Evolutionary conservation across 2,113 vertebrate species (phyloP).

Genomic region (Gymnobelideus leadbeateri): DNA sequence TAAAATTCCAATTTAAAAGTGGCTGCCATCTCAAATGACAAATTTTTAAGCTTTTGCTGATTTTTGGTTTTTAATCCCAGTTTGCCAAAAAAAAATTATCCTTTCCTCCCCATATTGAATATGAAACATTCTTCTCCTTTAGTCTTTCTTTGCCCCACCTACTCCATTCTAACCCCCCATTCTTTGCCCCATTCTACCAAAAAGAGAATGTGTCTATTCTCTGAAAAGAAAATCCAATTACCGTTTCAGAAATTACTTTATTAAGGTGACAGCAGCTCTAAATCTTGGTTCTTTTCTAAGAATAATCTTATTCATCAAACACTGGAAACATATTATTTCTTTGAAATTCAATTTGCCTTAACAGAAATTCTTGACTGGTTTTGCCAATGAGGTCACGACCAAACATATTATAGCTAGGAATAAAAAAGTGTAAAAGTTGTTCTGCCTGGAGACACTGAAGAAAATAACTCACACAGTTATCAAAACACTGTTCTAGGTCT

Average conservation of each 20-base stretch:
- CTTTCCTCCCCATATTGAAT: background rate
- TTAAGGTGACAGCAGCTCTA: slow-evolving; percentile 20
- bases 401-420: slow-evolving; percentile 89
- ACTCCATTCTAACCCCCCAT: background rate
- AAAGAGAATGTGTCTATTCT: background rate
- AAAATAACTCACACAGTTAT: slow-evolving; percentile 83
- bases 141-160: background rate
- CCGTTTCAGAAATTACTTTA: slow-evolving; percentile 32
- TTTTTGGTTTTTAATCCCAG: background rate
- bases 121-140: background rate
- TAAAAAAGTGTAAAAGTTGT: slow-evolving; percentile 88
- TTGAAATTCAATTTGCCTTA: slow-evolving; percentile 79
- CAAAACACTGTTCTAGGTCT: slow-evolving; percentile 85
- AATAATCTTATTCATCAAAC: slow-evolving; percentile 75
- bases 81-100: background rate
- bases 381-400: slow-evolving; percentile 50
- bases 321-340: slow-evolving; percentile 84
- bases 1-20: background rate
- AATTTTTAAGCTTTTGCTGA: background rate
- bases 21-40: background rate
- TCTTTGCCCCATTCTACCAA: background rate
- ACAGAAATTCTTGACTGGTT: slow-evolving; percentile 73
- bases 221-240: background rate
- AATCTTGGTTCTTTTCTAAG: slow-evolving; percentile 43
- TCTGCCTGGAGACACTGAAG: slow-evolving; percentile 75